These are phyloP conservation scores for Thamnaconus septentrionalis DNA, from an alignment of 2,113 vertebrate genomes.

Conservation along the genomic window DNA sequence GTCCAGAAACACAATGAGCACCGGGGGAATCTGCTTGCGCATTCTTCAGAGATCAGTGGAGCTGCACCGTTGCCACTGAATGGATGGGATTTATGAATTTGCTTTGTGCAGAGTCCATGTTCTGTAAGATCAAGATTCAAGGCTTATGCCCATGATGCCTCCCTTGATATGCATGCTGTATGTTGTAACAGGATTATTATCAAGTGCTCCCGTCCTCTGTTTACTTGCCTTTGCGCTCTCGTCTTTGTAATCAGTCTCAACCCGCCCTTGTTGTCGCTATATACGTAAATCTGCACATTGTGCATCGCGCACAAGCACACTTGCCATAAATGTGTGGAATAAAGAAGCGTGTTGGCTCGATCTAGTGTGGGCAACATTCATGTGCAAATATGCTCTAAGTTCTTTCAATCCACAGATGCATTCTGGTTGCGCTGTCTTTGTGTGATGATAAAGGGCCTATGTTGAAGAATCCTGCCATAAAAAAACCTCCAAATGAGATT, in stretches of 20 bases:
- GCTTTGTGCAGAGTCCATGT: constrained; percentile 30
- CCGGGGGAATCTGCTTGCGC: constrained; percentile 32
- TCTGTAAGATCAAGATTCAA: constrained; percentile 32
- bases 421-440: constrained; percentile 5
- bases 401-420: constrained; percentile 11
- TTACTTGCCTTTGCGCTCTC: constrained; percentile 24
- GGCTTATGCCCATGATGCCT: constrained; percentile 19
- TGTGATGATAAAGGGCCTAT: constrained; percentile 23
- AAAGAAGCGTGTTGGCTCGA: constrained; percentile 19
- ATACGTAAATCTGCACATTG: background rate
- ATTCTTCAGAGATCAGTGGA: constrained; percentile 42
- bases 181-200: constrained; percentile 33
- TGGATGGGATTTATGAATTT: constrained; percentile 27
- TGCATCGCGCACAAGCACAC: too few species aligned
- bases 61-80: constrained; percentile 7
- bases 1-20: constrained; percentile 47
- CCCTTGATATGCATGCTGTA: constrained; percentile 30
- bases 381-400: constrained; percentile 35
- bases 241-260: constrained; percentile 15
- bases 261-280: constrained; percentile 12
- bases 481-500: constrained; percentile 44
- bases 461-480: constrained; percentile 19
- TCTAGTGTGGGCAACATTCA: constrained; percentile 22
- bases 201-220: constrained; percentile 16
- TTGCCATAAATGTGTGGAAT: constrained; percentile 27